Conservation (phyloP, 2,113 vertebrate genomes). For the Pachycephala philippinensis region DNA sequence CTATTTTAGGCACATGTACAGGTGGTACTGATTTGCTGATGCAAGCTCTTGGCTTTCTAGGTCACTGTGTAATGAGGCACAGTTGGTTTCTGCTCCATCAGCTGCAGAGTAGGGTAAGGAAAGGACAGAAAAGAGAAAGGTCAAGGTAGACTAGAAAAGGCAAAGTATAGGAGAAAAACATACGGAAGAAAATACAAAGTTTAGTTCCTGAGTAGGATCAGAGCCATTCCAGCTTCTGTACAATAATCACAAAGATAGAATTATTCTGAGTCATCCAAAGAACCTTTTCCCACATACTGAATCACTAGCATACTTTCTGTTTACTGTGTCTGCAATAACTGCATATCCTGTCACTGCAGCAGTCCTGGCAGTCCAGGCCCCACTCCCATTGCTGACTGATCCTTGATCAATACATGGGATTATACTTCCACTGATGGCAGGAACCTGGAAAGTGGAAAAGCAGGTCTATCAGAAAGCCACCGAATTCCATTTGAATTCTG, state of each 20-base stretch:
- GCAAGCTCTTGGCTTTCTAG: conserved; percentile 22
- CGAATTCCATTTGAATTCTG: not conserved
- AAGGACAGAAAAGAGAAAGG: conserved; percentile 19
- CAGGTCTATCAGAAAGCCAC: not conserved
- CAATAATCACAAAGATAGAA: not conserved
- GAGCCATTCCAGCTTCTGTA: not conserved
- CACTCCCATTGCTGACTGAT: not conserved
- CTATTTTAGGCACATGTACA: not conserved
- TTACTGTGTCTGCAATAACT: not conserved
- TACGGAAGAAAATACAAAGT: not conserved
- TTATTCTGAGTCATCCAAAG: not conserved
- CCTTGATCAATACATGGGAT: not conserved
- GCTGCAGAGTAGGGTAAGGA: not conserved
- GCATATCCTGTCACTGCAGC: not conserved
- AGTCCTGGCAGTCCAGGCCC: not conserved
- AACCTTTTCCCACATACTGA: not conserved
- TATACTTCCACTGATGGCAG: not conserved
- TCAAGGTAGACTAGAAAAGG: not conserved
- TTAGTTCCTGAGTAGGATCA: not conserved
- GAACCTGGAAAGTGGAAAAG: not conserved
- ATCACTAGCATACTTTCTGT: not conserved
- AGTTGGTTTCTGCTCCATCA: conserved; percentile 19
- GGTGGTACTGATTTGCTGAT: conserved; percentile 46
- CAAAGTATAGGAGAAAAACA: not conserved
- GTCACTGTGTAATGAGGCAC: conserved; percentile 40